These are phyloP conservation scores for Mechanitis mazaeus DNA, from an alignment of 2,888 invertebrate species.

Conservation along the genomic window DNA sequence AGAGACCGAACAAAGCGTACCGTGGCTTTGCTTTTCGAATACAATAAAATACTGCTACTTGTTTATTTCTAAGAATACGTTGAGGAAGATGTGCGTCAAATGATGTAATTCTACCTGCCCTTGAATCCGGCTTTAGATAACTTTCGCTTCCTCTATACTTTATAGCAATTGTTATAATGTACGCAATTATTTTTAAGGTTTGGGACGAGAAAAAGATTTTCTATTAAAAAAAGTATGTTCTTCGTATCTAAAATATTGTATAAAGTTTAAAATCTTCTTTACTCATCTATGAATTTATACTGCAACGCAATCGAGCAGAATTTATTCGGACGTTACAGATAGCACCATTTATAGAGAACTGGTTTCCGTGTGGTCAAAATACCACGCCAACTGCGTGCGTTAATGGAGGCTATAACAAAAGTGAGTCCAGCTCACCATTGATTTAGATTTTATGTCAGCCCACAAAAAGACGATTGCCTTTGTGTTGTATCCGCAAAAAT, in stretches of 20 bases:
- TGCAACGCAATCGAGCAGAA: conserved; percentile 28
- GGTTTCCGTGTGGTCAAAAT: conserved; percentile 44
- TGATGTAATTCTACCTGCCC: conserved; percentile 59
- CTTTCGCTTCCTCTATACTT: conserved; percentile 45
- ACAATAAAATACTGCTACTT: conserved; percentile 39
- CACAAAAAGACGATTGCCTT: conserved; percentile 62
- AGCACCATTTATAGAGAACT: conserved; percentile 33
- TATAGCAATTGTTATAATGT: conserved; percentile 25
- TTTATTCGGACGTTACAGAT: not conserved
- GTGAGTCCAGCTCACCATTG: conserved; percentile 71
- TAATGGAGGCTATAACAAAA: conserved; percentile 69
- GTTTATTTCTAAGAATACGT: conserved; percentile 53
- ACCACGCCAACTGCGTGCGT: conserved; percentile 49
- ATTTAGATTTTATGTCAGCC: conserved; percentile 66
- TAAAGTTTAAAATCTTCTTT: no score
- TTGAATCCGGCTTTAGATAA: conserved; percentile 45
- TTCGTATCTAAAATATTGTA: no score
- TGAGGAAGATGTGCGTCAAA: conserved; percentile 53
- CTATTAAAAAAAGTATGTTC: not conserved
- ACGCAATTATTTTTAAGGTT: conserved; percentile 11
- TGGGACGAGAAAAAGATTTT: conserved; percentile 3
- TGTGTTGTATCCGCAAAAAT: conserved; percentile 62
- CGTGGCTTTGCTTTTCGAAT: conserved; percentile 70
- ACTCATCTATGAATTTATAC: conserved; percentile 21
- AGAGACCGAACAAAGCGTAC: conserved; percentile 61